Evolutionary conservation across 2,888 invertebrate species (phyloP), one percentile per base, ranked within the genome.

Genomic region (Drosophila demipolita): DNA sequence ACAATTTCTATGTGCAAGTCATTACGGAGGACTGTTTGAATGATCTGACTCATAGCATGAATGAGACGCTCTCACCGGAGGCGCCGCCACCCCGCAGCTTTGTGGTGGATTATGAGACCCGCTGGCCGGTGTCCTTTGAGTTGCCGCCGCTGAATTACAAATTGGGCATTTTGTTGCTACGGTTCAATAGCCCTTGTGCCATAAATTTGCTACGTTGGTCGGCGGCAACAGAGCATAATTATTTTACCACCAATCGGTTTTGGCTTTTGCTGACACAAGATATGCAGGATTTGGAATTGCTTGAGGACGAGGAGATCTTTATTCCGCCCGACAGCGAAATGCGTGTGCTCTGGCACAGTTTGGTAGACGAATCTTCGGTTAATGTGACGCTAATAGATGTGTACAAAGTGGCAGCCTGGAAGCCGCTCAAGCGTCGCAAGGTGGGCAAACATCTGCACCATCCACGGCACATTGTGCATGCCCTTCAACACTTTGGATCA

Each of bases 301-400:
- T 91, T n/a, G 75, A 82, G 45, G 86, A 91, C 75, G 50, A 58
- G 6, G 85, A 90, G 33, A 89, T 92, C 49, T 91, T 92, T 36
- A 68, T 92, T 33, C 92, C 92, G 1, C 92, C 92, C 6, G 91
- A 92, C 26, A 85, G 91, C 45, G 92, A 92, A 57, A 73, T 92
- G 6, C 83, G 89, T 20, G 77, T 91, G 0, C 60, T 93, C 4
- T 76, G 82, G 32, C 69, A 78, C 12, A 57, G 69, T 2, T 5
- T 35, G 0, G 15, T 57, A 0, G 17, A 54, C 1, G 23, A 23
- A 8, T 23, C 45, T 23, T 73, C 55, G 6, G 89, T 84, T 45
- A 58, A 76, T 0, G 50, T 67, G 20, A 83, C 57, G 2, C 71
- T 93, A 4, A 55, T 88, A 12, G 92, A 92, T 73, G 64, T 93